Evolutionary conservation across 2,888 invertebrate genomes (phyloP), one percentile per base, ranked within the genome.

Genomic region (Saturnia japonica): DNA sequence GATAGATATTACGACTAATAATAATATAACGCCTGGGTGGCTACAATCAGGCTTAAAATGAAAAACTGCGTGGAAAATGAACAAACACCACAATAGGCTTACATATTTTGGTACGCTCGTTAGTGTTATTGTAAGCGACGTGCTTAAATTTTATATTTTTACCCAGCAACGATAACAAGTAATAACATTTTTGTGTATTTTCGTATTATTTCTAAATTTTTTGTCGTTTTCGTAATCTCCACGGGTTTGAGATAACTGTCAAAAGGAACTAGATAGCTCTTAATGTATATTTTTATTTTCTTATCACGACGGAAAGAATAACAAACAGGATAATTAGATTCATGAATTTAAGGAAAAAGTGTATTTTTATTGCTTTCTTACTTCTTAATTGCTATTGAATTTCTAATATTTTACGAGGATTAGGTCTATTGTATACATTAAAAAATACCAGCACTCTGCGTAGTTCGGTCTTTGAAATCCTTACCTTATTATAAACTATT

Each of bases 71-170:
- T 70, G 28, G 67, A 45, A 71, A 75, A 71, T 68, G 72, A 73
- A 67, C 68, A 68, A 71, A 70, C 72, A 69, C 70, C 72, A 75
- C 76, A 75, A 80, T 75, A 78, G 71, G 72, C 74, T 75, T 77
- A 74, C 76, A 70, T 74, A 72, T 75, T 74, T 76, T 76, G 78
- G 82, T 82, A 78, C 78, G 77, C 81, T 81, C 81, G 79, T 82
- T 82, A 80, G 79, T 77, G 75, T 79, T 82, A 81, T 82, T 82
- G 28, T 60, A 14, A 74, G 70, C 75, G 77, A 73, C 78, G 77
- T 80, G 77, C 76, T 79, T 77, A 77, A 78, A 76, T 80, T 78
- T 76, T 76, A 80, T 80, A 54, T 11, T 68, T 67, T 57, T 57
- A 54, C 42, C 45, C 74, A 76, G 76, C 75, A 74, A 71, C 72